A percentile compares a stretch with the other conserved stretches of the same genome.
These are phyloP conservation scores for Plutomurus gul DNA, from an alignment of 1,140 invertebrate species.

Conservation along the genomic window DNA sequence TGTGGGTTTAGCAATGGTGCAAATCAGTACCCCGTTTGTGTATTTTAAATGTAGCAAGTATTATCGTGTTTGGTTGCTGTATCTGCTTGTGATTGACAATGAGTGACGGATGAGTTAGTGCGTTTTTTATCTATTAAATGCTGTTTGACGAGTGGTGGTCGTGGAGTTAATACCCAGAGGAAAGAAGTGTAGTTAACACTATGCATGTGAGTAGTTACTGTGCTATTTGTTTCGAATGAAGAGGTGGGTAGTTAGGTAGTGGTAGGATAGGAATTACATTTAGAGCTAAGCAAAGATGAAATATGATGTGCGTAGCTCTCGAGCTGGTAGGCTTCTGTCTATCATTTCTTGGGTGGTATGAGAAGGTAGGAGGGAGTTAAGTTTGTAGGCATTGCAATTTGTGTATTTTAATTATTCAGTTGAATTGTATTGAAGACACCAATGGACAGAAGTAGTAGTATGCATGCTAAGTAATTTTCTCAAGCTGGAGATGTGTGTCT, in stretches of 20 bases:
- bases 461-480: constrained; percentile 18
- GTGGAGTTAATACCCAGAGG: too few relatives aligned
- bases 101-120: too few relatives aligned
- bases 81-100: too few relatives aligned
- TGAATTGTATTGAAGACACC: background rate
- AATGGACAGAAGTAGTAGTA: background rate
- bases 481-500: background rate
- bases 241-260: background rate
- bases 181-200: background rate
- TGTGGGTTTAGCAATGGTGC: too few relatives aligned
- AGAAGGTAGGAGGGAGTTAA: background rate
- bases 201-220: background rate
- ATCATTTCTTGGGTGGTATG: constrained; percentile 32
- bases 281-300: background rate
- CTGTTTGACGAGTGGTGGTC: too few relatives aligned
- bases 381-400: constrained; percentile 1
- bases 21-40: too few relatives aligned
- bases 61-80: too few relatives aligned
- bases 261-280: background rate
- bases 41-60: too few relatives aligned
- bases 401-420: constrained; percentile 21
- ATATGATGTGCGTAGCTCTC: constrained; percentile 8
- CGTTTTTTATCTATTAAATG: too few relatives aligned
- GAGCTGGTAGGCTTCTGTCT: constrained; percentile 11
- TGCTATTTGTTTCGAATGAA: background rate